Conservation (phyloP, 1,140 invertebrate genomes). For the Drosophila hydei region DNA sequence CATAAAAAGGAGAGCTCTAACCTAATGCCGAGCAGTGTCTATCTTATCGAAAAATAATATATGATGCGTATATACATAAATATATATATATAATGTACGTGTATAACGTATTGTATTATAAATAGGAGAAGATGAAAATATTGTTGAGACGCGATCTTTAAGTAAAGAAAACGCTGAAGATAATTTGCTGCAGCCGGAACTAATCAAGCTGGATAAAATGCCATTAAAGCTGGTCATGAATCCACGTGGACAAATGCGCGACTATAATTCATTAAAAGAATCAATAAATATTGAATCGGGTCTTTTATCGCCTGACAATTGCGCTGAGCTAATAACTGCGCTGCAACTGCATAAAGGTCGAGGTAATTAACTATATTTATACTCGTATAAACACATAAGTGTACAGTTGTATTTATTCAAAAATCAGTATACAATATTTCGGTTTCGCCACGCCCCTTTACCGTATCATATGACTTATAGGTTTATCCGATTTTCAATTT, state of each 20-base stretch:
- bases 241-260: conserved; percentile 90
- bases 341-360: conserved; percentile 91
- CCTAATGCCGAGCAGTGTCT: too few relatives aligned
- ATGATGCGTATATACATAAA: too few relatives aligned
- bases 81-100: background rate
- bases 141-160: conserved; percentile 24
- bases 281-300: conserved; percentile 87
- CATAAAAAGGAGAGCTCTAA: too few relatives aligned
- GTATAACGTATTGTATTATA: conserved; percentile 23
- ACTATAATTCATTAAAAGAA: conserved; percentile 86
- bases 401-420: too few relatives aligned
- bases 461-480: too few relatives aligned
- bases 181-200: conserved; percentile 36
- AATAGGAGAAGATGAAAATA: conserved; percentile 54
- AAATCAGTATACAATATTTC: too few relatives aligned
- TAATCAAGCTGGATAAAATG: conserved; percentile 85
- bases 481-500: too few relatives aligned
- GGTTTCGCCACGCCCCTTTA: too few relatives aligned
- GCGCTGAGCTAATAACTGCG: conserved; percentile 90
- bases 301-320: conserved; percentile 88
- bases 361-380: conserved; percentile 84
- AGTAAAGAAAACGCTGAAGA: conserved; percentile 55
- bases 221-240: conserved; percentile 92
- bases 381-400: background rate
- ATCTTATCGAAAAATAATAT: too few relatives aligned